These are phyloP conservation scores for Eumeta japonica DNA, from an alignment of 1,140 invertebrate genomes.

Conservation along the genomic window DNA sequence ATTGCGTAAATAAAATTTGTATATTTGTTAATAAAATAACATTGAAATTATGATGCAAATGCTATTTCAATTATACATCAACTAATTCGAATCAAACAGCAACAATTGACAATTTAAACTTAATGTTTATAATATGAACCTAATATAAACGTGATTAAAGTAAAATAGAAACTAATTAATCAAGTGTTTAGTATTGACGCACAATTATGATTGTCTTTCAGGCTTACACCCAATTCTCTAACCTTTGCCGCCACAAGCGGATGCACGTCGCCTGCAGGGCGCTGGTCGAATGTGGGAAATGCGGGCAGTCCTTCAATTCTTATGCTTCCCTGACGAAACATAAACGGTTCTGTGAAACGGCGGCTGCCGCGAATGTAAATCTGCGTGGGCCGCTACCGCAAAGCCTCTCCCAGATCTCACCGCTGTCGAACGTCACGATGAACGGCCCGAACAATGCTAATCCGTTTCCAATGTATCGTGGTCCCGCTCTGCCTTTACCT, in stretches of 20 bases:
- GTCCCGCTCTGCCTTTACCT: slow-evolving; percentile 59
- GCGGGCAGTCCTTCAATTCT: slow-evolving; percentile 87
- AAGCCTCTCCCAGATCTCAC: slow-evolving; percentile 54
- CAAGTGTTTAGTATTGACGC: no score
- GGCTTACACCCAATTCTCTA: slow-evolving; percentile 99
- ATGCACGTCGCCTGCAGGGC: slow-evolving; percentile 93
- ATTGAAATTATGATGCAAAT: neutral
- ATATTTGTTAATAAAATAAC: no score
- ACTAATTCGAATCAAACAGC: no score
- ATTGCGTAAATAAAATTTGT: no score
- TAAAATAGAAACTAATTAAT: no score
- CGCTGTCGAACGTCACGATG: slow-evolving; percentile 48
- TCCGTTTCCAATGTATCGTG: slow-evolving; percentile 69
- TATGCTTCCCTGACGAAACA: slow-evolving; percentile 82
- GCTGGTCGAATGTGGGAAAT: slow-evolving; percentile 89
- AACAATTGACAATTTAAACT: no score
- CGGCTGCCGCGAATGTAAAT: slow-evolving; percentile 48
- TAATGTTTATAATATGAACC: no score
- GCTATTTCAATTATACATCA: no score
- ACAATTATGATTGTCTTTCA: slow-evolving; percentile 68
- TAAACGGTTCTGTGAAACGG: slow-evolving; percentile 78
- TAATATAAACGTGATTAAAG: neutral
- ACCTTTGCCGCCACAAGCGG: slow-evolving; percentile 97
- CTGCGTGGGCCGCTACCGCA: slow-evolving; percentile 45
- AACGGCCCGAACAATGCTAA: slow-evolving; percentile 58